phyloP scores from a whole-genome alignment of 2,888 invertebrate genomes.

The Zele albiditarsus region DNA sequence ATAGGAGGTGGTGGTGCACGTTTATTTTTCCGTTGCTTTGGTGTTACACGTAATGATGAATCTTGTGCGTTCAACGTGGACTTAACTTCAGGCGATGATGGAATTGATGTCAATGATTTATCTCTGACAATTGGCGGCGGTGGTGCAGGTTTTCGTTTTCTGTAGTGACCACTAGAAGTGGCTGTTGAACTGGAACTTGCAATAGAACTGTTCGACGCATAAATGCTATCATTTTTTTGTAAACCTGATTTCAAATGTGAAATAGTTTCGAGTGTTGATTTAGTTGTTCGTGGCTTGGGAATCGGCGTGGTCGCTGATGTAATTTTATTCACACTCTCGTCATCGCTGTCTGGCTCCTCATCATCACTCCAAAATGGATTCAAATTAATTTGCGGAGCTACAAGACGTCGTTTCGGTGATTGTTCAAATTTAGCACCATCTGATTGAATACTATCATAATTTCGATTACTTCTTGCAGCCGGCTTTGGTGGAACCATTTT shows the following conservation, averaged over 20 bases:
- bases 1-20: conserved; percentile 80
- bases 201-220: conserved; percentile 72
- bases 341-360: conserved; percentile 74
- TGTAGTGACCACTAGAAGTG: conserved; percentile 75
- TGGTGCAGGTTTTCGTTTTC: conserved; percentile 82
- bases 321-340: conserved; percentile 48
- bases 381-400: conserved; percentile 75
- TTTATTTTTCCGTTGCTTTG: conserved; percentile 77
- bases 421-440: conserved; percentile 45
- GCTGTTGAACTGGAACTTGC: conserved; percentile 70
- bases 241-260: conserved; percentile 63
- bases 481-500: conserved; percentile 69
- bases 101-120: conserved; percentile 2
- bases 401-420: conserved; percentile 65
- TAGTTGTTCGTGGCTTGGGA: conserved; percentile 73
- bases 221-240: conserved; percentile 58
- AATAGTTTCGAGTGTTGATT: conserved; percentile 55
- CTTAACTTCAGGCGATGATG: neutral
- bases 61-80: conserved; percentile 51
- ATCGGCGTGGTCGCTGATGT: conserved; percentile 64
- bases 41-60: conserved; percentile 71
- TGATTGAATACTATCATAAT: conserved; percentile 54
- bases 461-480: conserved; percentile 52
- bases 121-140: conserved; percentile 73
- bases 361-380: conserved; percentile 86